Conservation (phyloP, 37 sponge, comb jelly and placozoan species). For the Theonella swinhoei region DNA sequence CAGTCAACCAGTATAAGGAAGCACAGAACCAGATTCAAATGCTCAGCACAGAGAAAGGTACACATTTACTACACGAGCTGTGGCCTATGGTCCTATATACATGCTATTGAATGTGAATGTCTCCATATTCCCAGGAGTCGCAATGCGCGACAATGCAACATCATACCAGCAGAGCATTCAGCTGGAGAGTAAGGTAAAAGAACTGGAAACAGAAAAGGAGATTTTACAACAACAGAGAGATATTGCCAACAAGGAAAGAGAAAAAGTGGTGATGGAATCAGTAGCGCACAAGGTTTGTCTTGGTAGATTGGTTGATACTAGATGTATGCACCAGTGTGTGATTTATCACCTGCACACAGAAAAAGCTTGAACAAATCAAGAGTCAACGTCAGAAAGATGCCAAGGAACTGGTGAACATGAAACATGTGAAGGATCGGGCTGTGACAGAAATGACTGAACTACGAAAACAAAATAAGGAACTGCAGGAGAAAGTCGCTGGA, state of each 20-base stretch:
- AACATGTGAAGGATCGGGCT: conserved; percentile 39
- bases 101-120: too few relatives aligned
- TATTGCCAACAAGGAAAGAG: conserved; percentile 55
- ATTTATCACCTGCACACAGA: conserved; percentile 8
- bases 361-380: conserved; percentile 71
- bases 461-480: not conserved
- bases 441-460: conserved; percentile 24
- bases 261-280: conserved; percentile 42
- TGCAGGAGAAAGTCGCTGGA: not conserved
- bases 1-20: not conserved
- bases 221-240: conserved; percentile 54
- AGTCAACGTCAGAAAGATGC: conserved; percentile 68
- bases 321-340: too few relatives aligned
- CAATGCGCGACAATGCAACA: conserved; percentile 55
- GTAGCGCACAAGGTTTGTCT: conserved; percentile 25
- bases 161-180: conserved; percentile 55
- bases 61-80: too few relatives aligned
- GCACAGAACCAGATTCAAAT: conserved; percentile 41
- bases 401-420: conserved; percentile 71
- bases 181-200: conserved; percentile 53
- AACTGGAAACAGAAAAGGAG: conserved; percentile 61
- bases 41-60: conserved; percentile 48
- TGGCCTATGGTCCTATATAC: too few relatives aligned
- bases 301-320: too few relatives aligned
- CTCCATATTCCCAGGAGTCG: conserved; percentile 21